A percentile compares a stretch with the other conserved stretches of the same genome.
Conservation (phyloP, 2,113 vertebrate genomes). For the Toxostoma redivivum region DNA sequence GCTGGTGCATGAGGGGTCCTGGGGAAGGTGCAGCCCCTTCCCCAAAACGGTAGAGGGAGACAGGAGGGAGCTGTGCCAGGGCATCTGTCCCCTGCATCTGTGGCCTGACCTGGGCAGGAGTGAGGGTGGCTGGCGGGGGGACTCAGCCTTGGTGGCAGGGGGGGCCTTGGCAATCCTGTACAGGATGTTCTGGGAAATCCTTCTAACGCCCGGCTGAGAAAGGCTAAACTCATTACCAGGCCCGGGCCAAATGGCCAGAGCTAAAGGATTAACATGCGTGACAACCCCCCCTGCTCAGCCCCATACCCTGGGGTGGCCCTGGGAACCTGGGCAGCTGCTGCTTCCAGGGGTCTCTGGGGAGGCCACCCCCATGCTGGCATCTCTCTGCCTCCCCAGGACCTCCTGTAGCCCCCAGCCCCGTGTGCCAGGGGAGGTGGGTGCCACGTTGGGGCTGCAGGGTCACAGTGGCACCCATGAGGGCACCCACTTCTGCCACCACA, state of each 20-base stretch:
- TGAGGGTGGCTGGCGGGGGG: rapidly evolving
- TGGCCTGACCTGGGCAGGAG: background rate
- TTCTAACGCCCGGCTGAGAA: constrained; percentile 44
- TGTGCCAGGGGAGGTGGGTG: background rate
- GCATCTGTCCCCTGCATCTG: rapidly evolving
- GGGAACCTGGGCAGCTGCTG: rapidly evolving
- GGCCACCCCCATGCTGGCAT: background rate
- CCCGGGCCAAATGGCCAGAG: background rate
- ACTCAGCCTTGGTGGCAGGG: background rate
- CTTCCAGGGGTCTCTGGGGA: background rate
- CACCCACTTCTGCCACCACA: background rate
- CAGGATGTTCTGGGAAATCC: constrained; percentile 66
- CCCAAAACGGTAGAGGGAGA: background rate
- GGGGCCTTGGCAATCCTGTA: constrained; percentile 36
- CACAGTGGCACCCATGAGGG: rapidly evolving
- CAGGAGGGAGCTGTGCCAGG: background rate
- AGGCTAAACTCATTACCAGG: constrained; percentile 44
- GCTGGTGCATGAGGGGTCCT: rapidly evolving
- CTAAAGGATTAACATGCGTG: background rate
- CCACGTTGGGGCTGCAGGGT: background rate
- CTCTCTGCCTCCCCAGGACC: background rate
- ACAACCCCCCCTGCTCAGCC: rapidly evolving
- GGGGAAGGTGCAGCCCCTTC: background rate
- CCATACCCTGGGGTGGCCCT: background rate
- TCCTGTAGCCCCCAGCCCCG: no score